phyloP scores from a whole-genome alignment of 2,888 invertebrate species.

The Leptopterna dolabrata region DNA sequence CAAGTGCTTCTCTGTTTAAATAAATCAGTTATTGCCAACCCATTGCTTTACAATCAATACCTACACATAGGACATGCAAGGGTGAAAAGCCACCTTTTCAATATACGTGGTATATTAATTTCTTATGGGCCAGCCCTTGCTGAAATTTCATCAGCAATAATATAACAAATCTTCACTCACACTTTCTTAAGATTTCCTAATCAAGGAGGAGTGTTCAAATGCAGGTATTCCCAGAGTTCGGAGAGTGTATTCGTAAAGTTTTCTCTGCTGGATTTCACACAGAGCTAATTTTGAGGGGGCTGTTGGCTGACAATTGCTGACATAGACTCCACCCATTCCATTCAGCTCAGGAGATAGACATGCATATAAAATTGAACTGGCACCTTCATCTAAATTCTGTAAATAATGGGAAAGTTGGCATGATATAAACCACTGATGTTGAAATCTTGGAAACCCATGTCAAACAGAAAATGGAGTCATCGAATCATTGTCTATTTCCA shows the following conservation, averaged over 20 bases:
- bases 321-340: slow-evolving; percentile 82
- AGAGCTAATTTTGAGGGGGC: not conserved
- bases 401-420: slow-evolving; percentile 62
- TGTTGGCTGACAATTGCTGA: slow-evolving; percentile 75
- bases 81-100: too few relatives aligned
- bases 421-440: too few relatives aligned
- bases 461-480: not conserved
- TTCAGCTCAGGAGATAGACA: slow-evolving; percentile 80
- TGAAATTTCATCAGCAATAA: not conserved
- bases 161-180: not conserved
- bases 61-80: too few relatives aligned
- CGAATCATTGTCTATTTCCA: not conserved
- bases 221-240: slow-evolving; percentile 25
- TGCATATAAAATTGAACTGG: slow-evolving; percentile 80
- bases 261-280: slow-evolving; percentile 33
- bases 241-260: slow-evolving; percentile 47
- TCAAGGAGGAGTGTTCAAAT: slow-evolving; percentile 13
- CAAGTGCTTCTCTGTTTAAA: too few relatives aligned
- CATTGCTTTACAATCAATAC: too few relatives aligned
- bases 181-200: not conserved
- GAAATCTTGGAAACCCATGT: not conserved
- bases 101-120: too few relatives aligned
- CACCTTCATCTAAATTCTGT: slow-evolving; percentile 83
- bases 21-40: too few relatives aligned
- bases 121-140: too few relatives aligned